These are phyloP conservation scores for Mechanitis mazaeus DNA, from an alignment of 2,888 invertebrate species.

Conservation along the genomic window DNA sequence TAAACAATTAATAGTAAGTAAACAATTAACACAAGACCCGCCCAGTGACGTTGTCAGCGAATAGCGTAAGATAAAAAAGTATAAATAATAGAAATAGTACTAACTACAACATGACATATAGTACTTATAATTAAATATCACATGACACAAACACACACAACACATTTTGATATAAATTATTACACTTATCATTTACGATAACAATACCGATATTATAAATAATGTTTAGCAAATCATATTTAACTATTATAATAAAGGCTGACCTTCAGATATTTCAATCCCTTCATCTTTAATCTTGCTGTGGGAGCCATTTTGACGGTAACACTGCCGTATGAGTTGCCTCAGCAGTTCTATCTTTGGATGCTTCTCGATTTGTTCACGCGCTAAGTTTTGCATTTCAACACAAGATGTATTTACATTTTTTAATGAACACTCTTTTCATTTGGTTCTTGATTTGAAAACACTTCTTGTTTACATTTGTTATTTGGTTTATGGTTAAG, in stretches of 20 bases:
- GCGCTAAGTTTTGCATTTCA: slow-evolving; percentile 2
- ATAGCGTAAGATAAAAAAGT: no score
- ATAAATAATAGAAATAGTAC: no score
- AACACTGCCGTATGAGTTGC: slow-evolving; percentile 7
- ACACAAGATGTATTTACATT: background rate
- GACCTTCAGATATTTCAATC: background rate
- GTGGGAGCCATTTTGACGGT: background rate
- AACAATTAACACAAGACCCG: no score
- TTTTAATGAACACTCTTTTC: background rate
- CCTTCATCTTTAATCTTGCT: background rate
- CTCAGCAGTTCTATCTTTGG: slow-evolving; percentile 3
- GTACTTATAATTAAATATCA: no score
- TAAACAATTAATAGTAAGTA: no score
- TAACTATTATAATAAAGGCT: no score
- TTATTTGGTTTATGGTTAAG: no score
- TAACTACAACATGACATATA: no score
- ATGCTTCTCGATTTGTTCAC: slow-evolving; percentile 2
- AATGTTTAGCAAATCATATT: no score
- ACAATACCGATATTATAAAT: background rate
- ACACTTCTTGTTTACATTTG: background rate
- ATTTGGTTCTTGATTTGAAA: background rate
- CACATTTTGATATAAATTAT: no score
- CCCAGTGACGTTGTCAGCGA: no score
- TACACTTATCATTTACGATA: background rate
- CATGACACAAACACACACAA: no score